Base-by-base conservation (phyloP, 2,113 vertebrate species). In the Tinamus guttatus region DNA sequence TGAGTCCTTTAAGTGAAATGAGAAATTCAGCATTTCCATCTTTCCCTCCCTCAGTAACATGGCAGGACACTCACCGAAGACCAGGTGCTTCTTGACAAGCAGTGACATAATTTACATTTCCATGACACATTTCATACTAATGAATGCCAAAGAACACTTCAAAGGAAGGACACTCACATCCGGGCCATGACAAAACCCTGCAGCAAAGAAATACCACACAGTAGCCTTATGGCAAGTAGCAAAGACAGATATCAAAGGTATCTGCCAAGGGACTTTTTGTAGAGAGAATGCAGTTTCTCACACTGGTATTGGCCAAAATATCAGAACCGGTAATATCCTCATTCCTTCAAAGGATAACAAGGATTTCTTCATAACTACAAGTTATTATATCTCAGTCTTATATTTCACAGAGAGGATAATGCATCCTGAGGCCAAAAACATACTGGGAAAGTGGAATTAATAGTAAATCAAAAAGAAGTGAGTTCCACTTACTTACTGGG, bases 41-140 rank as follows among this genome's bases (percentile, higher is more conserved):
- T 1, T 19, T 5, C 28, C 38, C 4, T n/a, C 0, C 10, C 30
- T 83, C 78, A 65, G 54, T 27, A 92, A 54, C 6, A 62, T 1
- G 0, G 24, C 58, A 69, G 65, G 76, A 67, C 21, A 20, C 32
- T 24, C 34, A 67, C 7, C 22, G 25, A 78, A 89, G 69, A 43
- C 77, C 83, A 94, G 58, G 22, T 45, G 62, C 62, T 85, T 83
- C 73, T 36, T 90, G 83, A 77, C 83, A 92, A 59, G 27, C 63
- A 34, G 49, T 67, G 74, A 70, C n/a, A 45, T 41, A 45, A 95
- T 89, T 96, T 85, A 69, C 65, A 87, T 90, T 94, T 90, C 88
- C 62, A 4, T 45, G 74, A 77, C 58, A 89, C 65, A 77, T 90
- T 96, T 87, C 69, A 69, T 49, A 67, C 28, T 79, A 89, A 93